phyloP scores from a whole-genome alignment of 2,113 vertebrate species.

The Bubo bubo region DNA sequence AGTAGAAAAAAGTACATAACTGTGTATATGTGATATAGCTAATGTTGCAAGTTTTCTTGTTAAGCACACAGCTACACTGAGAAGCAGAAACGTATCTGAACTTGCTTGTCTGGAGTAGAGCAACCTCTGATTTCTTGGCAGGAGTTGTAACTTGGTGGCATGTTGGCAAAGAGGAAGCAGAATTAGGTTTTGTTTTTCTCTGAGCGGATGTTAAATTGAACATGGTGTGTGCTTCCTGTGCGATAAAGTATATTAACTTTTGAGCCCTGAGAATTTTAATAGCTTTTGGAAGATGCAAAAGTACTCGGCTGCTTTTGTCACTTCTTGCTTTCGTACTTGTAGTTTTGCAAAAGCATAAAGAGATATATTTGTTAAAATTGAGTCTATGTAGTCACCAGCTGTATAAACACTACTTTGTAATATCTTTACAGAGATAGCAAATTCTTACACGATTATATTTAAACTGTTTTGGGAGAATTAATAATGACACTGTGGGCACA shows the following conservation, averaged over 20 bases:
- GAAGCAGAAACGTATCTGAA: conserved; percentile 1
- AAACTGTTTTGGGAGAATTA: conserved; percentile 7
- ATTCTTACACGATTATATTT: neutral
- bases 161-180: neutral
- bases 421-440: neutral
- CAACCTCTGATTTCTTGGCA: neutral
- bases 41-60: neutral
- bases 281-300: neutral
- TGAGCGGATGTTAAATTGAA: neutral
- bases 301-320: neutral
- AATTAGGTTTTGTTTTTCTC: neutral
- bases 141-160: neutral
- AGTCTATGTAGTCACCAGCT: neutral
- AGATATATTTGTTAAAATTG: neutral
- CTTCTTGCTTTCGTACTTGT: neutral
- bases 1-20: neutral
- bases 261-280: neutral
- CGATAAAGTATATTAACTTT: neutral
- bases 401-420: neutral
- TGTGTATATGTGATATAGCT: neutral
- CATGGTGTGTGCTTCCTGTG: neutral
- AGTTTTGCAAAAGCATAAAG: neutral
- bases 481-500: conserved; percentile 58
- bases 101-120: conserved; percentile 1
- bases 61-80: neutral